Percentiles rank a stretch among this genome's conserved stretches.
Evolutionary conservation across 2,888 invertebrate species (phyloP).

Genomic region (Pediacus dermestoides): DNA sequence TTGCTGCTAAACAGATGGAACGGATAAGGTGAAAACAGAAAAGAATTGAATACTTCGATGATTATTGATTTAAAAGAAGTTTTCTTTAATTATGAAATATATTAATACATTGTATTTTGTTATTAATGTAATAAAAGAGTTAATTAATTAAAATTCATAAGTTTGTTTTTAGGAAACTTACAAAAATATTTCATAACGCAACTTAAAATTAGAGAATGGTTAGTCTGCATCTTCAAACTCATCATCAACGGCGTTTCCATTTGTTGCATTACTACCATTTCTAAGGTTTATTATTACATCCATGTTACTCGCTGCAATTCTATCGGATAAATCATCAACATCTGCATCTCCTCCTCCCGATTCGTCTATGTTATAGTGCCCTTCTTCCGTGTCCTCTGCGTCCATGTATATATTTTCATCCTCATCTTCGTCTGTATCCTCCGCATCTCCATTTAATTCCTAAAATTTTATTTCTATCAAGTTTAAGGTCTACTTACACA

Average conservation of each 20-base stretch:
- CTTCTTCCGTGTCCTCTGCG: slow-evolving; percentile 49
- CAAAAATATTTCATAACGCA: background rate
- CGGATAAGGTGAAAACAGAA: no score
- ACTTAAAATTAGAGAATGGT: slow-evolving; percentile 14
- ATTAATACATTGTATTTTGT: no score
- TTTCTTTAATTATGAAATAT: no score
- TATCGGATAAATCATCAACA: slow-evolving; percentile 37
- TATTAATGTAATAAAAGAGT: background rate
- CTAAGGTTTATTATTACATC: no score
- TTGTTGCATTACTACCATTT: no score
- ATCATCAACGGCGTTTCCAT: slow-evolving; percentile 46
- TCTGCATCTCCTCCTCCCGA: slow-evolving; percentile 47
- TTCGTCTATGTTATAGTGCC: slow-evolving; percentile 47
- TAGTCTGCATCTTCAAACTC: slow-evolving; percentile 61
- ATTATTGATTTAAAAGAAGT: no score
- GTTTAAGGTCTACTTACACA: slow-evolving; percentile 2
- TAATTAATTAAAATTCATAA: background rate
- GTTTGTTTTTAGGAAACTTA: background rate
- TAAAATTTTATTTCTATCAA: slow-evolving; percentile 15
- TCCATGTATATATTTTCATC: slow-evolving; percentile 49
- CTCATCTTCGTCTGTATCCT: slow-evolving; percentile 59
- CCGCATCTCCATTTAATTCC: slow-evolving; percentile 73
- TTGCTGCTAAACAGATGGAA: no score
- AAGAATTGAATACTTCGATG: no score
- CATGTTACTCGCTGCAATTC: no score